Evolutionary conservation across 2,113 vertebrate species (phyloP), one percentile per base, ranked within the genome.

Genomic region (Spizaetus ornatus): DNA sequence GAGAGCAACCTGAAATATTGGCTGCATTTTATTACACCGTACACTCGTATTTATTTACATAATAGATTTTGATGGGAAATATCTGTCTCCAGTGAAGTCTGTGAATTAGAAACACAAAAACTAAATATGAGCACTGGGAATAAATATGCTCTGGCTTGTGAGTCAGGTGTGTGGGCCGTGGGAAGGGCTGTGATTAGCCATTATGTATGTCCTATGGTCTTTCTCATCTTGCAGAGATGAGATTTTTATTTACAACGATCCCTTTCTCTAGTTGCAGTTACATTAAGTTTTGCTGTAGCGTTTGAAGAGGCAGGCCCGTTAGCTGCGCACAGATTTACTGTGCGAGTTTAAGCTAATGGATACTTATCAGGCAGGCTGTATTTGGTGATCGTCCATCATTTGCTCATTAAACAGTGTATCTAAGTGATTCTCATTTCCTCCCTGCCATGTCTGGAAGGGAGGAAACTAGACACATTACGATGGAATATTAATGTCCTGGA

Each of bases 381-480:
- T 95, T 97, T 94, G 97, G 97, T 96, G 97, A 94, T 97, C 91
- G 95, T 97, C 96, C 96, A 97, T 97, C 97, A 97, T 97, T 96
- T 97, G 96, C 97, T 96, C 97, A 96, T 97, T 97, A 97, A 97
- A 97, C 94, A 97, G 96, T 96, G 90, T 95, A 96, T 96, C 94
- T 96, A 96, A 96, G 94, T 95, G 89, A 95, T 97, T 97, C 94
- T 97, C 86, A 96, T 97, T 97, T 97, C 96, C 95, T 96, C 95
- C 90, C 94, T 97, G 93, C 95, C 92, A 95, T 73, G 96, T 97
- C 97, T 97, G 94, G 96, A 93, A 97, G 97, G 97, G 88, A 97
- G 95, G 96, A 96, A 97, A 96, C 91, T 94, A 97, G 97, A 95
- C 96, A 95, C 94, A 96, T 97, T 97, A 97, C 63, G 36, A 93